Evolutionary conservation across 2,113 vertebrate species (phyloP).

Genomic region (human (Homo sapiens)): GRCh38 chr3:147339001-147339500

Average conservation of each 20-base stretch:
- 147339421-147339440: not conserved
- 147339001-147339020: not conserved
- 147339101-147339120: not conserved
- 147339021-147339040: constrained; percentile 29
- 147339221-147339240: not conserved
- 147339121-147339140: not conserved
- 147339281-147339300: not conserved
- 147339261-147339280: not conserved
- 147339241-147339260: not conserved
- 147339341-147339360: not conserved
- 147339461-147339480: constrained; percentile 12
- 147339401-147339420: not conserved
- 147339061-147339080: not conserved
- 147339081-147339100: constrained; percentile 25
- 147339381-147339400: not conserved
- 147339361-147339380: not conserved
- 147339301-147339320: not conserved
- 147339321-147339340: not conserved
- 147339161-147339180: not conserved
- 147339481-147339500: not conserved
- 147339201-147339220: not conserved
- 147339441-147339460: not conserved
- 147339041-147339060: constrained; percentile 40
- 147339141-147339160: not conserved
- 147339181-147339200: constrained; percentile 4